A percentile compares a stretch with the other conserved stretches of the same genome.
phyloP scores from a whole-genome alignment of 2,888 invertebrate genomes.

The Nemotelus nigrinus region DNA sequence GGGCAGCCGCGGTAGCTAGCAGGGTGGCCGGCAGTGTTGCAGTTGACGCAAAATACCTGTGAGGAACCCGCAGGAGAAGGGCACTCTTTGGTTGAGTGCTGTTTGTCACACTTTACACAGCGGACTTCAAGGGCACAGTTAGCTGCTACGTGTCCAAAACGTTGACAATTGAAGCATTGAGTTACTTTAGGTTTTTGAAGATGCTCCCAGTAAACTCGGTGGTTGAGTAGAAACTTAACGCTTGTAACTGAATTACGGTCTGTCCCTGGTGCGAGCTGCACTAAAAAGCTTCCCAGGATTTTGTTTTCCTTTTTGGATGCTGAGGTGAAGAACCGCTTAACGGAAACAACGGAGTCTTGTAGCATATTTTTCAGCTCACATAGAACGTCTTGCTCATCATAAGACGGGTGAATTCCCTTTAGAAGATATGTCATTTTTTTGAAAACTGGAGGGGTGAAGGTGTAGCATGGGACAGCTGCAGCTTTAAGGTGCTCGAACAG shows the following conservation, averaged over 20 bases:
- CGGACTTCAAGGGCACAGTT: background rate
- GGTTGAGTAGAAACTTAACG: too few species aligned
- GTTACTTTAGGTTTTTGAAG: too few species aligned
- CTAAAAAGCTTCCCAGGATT: too few species aligned
- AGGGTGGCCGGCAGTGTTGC: slow-evolving; percentile 1
- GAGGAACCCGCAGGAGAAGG: background rate
- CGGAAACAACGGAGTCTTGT: background rate
- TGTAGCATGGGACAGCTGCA: background rate
- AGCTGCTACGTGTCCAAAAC: background rate
- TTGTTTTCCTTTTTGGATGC: too few species aligned
- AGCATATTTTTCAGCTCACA: background rate
- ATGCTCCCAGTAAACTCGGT: too few species aligned
- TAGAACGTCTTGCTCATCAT: background rate
- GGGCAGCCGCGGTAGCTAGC: slow-evolving; percentile 8
- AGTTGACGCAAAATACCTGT: slow-evolving; percentile 12
- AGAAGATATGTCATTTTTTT: background rate
- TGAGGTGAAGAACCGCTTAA: too few species aligned
- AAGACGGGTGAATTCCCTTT: background rate
- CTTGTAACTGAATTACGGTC: too few species aligned
- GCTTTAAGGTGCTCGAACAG: background rate
- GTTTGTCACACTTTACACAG: background rate
- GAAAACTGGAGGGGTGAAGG: background rate
- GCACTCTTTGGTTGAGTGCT: background rate
- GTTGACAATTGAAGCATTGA: background rate
- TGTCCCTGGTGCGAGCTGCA: too few species aligned